phyloP scores from a whole-genome alignment of 2,797 vertebrate genomes.

The Epinephelus malabaricus region DNA sequence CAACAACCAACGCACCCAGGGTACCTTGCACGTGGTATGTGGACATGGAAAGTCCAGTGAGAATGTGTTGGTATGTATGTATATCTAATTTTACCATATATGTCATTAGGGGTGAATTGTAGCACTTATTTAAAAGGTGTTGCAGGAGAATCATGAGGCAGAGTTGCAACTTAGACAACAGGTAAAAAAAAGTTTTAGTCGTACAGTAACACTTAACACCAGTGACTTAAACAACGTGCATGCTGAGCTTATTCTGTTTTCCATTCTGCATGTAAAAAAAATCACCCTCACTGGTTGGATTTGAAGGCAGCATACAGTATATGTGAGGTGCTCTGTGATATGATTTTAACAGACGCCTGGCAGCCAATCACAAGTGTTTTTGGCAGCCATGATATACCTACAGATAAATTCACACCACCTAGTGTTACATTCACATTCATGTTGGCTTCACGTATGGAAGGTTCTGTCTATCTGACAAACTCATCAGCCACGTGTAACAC shows the following conservation, averaged over 20 bases:
- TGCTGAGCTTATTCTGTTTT: background rate
- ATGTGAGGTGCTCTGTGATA: slow-evolving; percentile 22
- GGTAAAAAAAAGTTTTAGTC: background rate
- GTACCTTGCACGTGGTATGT: no score
- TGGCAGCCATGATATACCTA: slow-evolving; percentile 16
- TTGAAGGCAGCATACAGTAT: slow-evolving; percentile 9
- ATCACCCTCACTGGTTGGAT: background rate
- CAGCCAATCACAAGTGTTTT: slow-evolving; percentile 25
- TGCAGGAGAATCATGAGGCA: background rate
- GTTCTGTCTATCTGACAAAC: slow-evolving; percentile 34
- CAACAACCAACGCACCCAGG: no score
- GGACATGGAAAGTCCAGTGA: no score
- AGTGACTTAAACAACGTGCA: background rate
- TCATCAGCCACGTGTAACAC: slow-evolving; percentile 28
- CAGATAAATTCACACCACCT: slow-evolving; percentile 35
- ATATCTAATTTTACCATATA: no score
- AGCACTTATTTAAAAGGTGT: no score
- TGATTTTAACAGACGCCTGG: slow-evolving; percentile 42
- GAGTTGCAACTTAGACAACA: background rate
- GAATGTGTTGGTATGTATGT: no score
- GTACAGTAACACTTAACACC: background rate
- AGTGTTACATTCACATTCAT: slow-evolving; percentile 22
- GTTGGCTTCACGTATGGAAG: slow-evolving; percentile 3
- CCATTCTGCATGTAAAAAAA: slow-evolving; percentile 11
- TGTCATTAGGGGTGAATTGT: no score